A percentile compares a stretch with the other conserved stretches of the same genome.
Evolutionary conservation across 2,113 vertebrate genomes (phyloP).

Genomic region (Alosa alosa): DNA sequence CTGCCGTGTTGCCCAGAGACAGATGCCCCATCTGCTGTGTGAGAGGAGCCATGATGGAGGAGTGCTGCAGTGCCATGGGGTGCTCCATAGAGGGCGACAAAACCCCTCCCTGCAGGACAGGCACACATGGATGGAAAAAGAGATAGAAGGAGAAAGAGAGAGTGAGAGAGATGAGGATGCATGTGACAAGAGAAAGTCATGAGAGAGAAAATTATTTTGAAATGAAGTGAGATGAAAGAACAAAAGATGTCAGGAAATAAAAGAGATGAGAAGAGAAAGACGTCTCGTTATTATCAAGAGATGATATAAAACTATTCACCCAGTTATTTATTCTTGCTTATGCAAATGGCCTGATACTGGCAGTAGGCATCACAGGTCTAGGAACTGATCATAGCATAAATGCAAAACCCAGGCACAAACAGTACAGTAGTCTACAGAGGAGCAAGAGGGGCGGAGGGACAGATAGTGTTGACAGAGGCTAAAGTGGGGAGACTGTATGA

Average conservation of each 20-base stretch:
- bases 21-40: slow-evolving; percentile 99
- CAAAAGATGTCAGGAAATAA: neutral
- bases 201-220: neutral
- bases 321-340: neutral
- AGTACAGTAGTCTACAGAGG: neutral
- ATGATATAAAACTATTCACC: neutral
- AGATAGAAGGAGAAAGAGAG: neutral
- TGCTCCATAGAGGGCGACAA: slow-evolving; percentile 81
- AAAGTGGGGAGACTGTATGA: neutral
- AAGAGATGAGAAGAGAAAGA: neutral
- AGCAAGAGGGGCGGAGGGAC: slow-evolving; percentile 65
- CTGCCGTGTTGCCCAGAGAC: slow-evolving; percentile 90
- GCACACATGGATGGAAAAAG: neutral
- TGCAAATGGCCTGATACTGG: neutral
- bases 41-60: slow-evolving; percentile 89
- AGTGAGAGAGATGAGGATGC: neutral
- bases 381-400: neutral
- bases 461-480: neutral
- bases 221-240: neutral
- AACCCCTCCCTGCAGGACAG: slow-evolving; percentile 62
- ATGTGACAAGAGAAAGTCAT: neutral
- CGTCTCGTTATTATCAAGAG: no score
- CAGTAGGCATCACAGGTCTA: neutral
- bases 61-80: slow-evolving; percentile 94
- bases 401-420: neutral